A percentile compares a stretch with the other conserved stretches of the same genome.
Evolutionary conservation across 2,797 vertebrate genomes (phyloP).

Genomic region (Manis javanica): DNA sequence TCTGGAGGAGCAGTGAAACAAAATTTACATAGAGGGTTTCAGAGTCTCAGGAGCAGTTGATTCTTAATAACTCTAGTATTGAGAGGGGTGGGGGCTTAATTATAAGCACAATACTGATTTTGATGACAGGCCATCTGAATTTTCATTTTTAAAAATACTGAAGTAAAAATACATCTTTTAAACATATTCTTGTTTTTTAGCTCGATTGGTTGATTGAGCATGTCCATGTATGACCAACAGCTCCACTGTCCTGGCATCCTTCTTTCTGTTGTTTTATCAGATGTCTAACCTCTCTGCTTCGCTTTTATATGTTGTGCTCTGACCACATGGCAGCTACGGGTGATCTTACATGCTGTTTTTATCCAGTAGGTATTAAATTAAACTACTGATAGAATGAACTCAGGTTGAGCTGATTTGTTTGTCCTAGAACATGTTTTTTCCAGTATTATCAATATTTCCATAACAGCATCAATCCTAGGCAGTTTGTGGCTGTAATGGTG

Average conservation of each 20-base stretch:
- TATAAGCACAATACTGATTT: not conserved
- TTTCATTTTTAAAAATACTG: conserved; percentile 58
- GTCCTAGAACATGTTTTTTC: not conserved
- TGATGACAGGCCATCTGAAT: not conserved
- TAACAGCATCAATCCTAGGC: not conserved
- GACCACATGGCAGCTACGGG: not conserved
- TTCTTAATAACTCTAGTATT: conserved; percentile 22
- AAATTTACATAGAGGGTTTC: not conserved
- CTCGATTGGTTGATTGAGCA: not conserved
- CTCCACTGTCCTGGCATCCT: not conserved
- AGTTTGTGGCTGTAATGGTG: not conserved
- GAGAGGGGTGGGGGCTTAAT: not conserved
- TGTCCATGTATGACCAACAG: not conserved
- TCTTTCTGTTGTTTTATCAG: not conserved
- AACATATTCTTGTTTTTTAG: not conserved
- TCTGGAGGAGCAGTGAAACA: not conserved
- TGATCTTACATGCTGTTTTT: conserved; percentile 15
- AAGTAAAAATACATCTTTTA: conserved; percentile 41
- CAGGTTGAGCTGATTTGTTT: conserved; percentile 6
- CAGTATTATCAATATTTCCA: conserved; percentile 39
- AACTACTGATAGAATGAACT: conserved; percentile 24
- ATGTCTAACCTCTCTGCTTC: not conserved
- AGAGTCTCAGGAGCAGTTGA: not conserved
- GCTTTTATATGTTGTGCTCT: not conserved
- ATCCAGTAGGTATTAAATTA: conserved; percentile 4